A percentile compares a stretch with the other conserved stretches of the same genome.
phyloP scores from a whole-genome alignment of 2,113 vertebrate genomes.

The Gallinago jamesoni region DNA sequence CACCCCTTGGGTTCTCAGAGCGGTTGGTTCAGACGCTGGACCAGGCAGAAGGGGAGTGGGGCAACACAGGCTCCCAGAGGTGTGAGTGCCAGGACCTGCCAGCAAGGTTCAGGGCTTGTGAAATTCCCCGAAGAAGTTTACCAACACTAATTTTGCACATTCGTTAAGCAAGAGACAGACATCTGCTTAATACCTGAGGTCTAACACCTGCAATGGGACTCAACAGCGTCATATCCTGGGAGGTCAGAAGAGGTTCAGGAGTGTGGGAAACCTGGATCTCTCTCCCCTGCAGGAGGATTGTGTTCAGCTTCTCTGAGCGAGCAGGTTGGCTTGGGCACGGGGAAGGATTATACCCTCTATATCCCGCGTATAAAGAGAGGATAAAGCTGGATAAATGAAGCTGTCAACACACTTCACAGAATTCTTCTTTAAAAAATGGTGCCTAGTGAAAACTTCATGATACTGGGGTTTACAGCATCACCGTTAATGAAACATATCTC shows the following conservation, averaged over 20 bases:
- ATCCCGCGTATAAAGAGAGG: fast-evolving
- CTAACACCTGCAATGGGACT: not conserved
- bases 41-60: not conserved
- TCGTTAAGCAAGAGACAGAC: not conserved
- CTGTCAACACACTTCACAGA: not conserved
- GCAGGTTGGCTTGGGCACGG: not conserved
- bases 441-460: not conserved
- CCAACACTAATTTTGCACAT: not conserved
- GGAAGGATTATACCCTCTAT: not conserved
- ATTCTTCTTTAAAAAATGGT: not conserved
- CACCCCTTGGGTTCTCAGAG: not conserved
- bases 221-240: not conserved
- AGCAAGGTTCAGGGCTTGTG: not conserved
- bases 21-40: conserved; percentile 6
- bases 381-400: not conserved
- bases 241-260: not conserved
- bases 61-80: not conserved
- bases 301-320: not conserved
- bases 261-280: not conserved
- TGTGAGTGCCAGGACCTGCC: not conserved
- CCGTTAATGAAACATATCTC: not conserved
- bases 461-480: not conserved
- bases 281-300: fast-evolving
- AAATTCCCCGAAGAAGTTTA: not conserved
- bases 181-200: not conserved